These are phyloP conservation scores for Hymenopus coronatus DNA, from an alignment of 2,888 invertebrate genomes.

Conservation along the genomic window DNA sequence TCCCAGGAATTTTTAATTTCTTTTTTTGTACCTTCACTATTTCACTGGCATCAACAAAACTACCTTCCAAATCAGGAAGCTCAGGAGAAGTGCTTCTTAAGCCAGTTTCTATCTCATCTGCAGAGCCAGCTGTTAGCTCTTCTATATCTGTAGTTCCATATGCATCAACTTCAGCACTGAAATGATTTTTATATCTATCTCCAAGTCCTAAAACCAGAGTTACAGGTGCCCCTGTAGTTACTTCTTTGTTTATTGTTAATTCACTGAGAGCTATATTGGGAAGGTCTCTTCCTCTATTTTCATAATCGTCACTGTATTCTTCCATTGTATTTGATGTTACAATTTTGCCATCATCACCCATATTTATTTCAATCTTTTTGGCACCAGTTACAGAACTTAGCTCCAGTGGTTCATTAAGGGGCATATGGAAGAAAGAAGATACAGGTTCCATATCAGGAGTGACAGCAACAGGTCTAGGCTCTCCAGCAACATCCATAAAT, in stretches of 20 bases:
- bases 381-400: conserved; percentile 12
- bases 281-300: neutral
- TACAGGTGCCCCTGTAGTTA: conserved; percentile 47
- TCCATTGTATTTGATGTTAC: conserved; percentile 31
- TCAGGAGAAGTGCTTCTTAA: neutral
- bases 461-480: conserved; percentile 12
- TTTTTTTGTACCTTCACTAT: conserved; percentile 35
- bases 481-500: conserved; percentile 25
- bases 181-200: conserved; percentile 36
- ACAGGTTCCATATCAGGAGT: neutral
- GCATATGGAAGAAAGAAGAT: neutral
- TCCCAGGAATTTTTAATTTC: conserved; percentile 36
- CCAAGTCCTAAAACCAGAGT: conserved; percentile 51
- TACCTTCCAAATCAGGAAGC: conserved; percentile 39
- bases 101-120: conserved; percentile 11
- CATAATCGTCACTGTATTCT: neutral
- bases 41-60: conserved; percentile 39
- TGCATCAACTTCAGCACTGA: conserved; percentile 30
- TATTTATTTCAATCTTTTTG: neutral
- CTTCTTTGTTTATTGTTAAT: conserved; percentile 48
- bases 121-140: conserved; percentile 44
- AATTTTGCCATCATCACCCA: conserved; percentile 27
- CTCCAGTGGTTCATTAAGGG: conserved; percentile 19
- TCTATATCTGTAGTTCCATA: conserved; percentile 45
- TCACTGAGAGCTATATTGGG: conserved; percentile 45